phyloP scores from a whole-genome alignment of 2,113 vertebrate genomes.

The Pseudorasbora parva region DNA sequence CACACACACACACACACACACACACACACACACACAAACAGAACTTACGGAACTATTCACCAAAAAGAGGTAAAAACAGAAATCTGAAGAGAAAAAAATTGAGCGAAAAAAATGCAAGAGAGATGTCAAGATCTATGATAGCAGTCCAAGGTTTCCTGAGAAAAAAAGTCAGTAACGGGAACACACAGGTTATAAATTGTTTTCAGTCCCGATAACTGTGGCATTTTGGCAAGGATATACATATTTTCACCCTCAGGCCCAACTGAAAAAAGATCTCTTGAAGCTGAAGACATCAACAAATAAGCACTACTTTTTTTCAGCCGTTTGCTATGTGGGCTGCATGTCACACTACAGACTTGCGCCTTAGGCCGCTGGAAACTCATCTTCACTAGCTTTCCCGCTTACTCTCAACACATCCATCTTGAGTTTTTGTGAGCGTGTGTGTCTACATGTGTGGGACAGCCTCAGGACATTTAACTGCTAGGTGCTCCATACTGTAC shows the following conservation, averaged over 20 bases:
- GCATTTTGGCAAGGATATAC: conserved; percentile 39
- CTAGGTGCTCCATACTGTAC: neutral
- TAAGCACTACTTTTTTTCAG: neutral
- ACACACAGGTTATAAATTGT: conserved; percentile 11
- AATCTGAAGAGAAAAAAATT: neutral
- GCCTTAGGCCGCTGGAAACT: conserved; percentile 30
- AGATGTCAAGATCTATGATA: conserved; percentile 20
- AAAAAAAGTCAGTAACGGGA: neutral
- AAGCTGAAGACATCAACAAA: conserved; percentile 37
- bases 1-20: no score
- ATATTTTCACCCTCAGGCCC: conserved; percentile 19
- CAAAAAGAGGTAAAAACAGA: neutral
- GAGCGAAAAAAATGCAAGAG: neutral
- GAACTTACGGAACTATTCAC: neutral
- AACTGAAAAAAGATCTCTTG: conserved; percentile 32
- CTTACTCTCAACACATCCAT: conserved; percentile 27
- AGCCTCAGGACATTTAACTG: conserved; percentile 30
- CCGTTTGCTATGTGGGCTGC: conserved; percentile 19
- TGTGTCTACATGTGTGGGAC: conserved; percentile 1
- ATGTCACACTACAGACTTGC: conserved; percentile 17
- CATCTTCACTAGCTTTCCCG: conserved; percentile 30
- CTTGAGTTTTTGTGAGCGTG: neutral
- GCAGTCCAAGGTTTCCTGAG: neutral
- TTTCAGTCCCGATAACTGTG: conserved; percentile 13
- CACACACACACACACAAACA: neutral